Evolutionary conservation across 2,113 vertebrate species (phyloP), one percentile per base, ranked within the genome.

Genomic region (Rutilus rutilus): DNA sequence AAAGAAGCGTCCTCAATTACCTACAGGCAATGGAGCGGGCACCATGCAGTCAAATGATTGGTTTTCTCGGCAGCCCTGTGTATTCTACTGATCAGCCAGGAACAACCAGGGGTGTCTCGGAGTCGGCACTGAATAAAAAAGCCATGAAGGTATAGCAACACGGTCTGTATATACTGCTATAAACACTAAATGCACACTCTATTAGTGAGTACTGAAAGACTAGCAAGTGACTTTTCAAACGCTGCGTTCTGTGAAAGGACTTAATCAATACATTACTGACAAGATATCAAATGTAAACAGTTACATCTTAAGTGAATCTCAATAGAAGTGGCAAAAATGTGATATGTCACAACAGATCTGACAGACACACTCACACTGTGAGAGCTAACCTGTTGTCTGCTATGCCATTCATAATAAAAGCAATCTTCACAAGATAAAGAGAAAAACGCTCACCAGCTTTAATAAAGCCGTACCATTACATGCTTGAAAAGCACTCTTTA

Each of bases 1-100:
- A 78, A 25, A 57, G 30, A 85, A 30, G 39, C 83, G 50, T 85
- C 19, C 57, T 78, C 64, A 67, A 69, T 77, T 85, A 83, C 79
- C 50, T 39, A 21, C 50, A 82, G 45, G 67, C 57, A 79, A 42
- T 21, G 65, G 77, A 39, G 42, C 10, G 15, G 83, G 67, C 50
- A 2, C 50, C 82, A 7, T 73, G 67, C 67, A 59, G 82, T 57
- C 82, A 83, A 71, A 59, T 73, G 65, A 83, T 57, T 83, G 81
- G 81, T 59, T 83, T 57, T 36, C 82, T 59, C 23, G 33, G 67
- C 82, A 39, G 67, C 33, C 27, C 33, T 23, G 50, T 59, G 65
- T 73, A 83, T 71, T 83, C 12, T 11, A 39, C 50, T 59, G 50
- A 69, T 82, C 45, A 47, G 36, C 42, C 27, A 27, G 19, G 12